A percentile compares a stretch with the other conserved stretches of the same genome.
phyloP scores from a whole-genome alignment of 1,140 invertebrate species.

The Asbolus verrucosus region DNA sequence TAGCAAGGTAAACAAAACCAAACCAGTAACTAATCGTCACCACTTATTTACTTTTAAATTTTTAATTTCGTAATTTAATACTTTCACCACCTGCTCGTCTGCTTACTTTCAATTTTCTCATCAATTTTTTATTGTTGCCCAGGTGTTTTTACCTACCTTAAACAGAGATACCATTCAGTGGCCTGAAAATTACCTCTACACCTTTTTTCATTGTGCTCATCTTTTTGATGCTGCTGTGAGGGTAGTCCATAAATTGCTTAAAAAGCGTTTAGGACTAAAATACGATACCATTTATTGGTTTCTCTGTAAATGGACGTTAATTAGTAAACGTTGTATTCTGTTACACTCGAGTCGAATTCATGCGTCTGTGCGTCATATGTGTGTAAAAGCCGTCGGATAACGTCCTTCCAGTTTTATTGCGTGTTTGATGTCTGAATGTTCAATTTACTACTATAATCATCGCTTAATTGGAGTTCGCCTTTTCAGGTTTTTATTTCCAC shows the following conservation, averaged over 20 bases:
- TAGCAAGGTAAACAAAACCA: no score
- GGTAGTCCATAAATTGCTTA: constrained; percentile 12
- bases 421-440: constrained; percentile 23
- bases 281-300: constrained; percentile 29
- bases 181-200: background rate
- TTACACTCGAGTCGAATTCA: constrained; percentile 16
- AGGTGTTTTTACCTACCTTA: background rate
- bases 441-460: constrained; percentile 13
- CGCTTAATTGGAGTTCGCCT: constrained; percentile 7
- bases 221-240: constrained; percentile 2
- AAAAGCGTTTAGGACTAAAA: constrained; percentile 22
- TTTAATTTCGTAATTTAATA: no score
- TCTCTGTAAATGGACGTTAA: constrained; percentile 29
- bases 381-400: constrained; percentile 12
- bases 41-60: no score
- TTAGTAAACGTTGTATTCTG: constrained; percentile 34
- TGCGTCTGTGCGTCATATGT: constrained; percentile 3
- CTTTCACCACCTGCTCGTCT: no score
- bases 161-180: background rate
- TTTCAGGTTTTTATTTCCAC: no score
- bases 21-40: no score
- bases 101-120: background rate
- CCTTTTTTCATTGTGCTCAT: no score
- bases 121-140: background rate
- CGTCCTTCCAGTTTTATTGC: constrained; percentile 19